These are phyloP conservation scores for Poeciliopsis infans DNA, from an alignment of 2,797 vertebrate genomes.

Conservation along the genomic window DNA sequence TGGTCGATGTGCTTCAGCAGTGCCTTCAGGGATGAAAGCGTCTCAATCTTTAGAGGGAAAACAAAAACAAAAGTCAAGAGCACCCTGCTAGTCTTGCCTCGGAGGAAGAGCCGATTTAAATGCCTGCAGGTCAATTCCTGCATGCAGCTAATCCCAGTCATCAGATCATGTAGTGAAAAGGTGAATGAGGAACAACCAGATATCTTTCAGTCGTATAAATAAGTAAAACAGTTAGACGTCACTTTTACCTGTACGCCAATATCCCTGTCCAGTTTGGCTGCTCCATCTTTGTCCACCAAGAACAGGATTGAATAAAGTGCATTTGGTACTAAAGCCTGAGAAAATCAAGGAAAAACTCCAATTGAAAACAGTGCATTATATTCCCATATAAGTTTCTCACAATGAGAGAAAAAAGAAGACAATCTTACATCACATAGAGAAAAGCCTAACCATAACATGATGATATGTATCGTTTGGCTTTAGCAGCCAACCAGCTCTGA, in stretches of 20 bases:
- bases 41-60: conserved; percentile 78
- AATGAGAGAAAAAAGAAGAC: conserved; percentile 16
- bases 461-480: conserved; percentile 53
- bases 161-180: neutral
- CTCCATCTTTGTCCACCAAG: conserved; percentile 84
- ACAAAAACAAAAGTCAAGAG: conserved; percentile 22
- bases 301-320: conserved; percentile 84
- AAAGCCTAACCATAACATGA: conserved; percentile 58
- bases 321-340: conserved; percentile 80
- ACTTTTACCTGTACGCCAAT: conserved; percentile 78
- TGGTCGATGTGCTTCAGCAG: conserved; percentile 84
- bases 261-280: conserved; percentile 81
- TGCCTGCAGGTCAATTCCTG: neutral
- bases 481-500: conserved; percentile 44
- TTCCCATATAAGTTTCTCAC: neutral
- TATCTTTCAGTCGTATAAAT: neutral
- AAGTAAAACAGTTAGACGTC: neutral
- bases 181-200: conserved; percentile 1
- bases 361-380: conserved; percentile 8
- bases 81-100: neutral
- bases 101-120: neutral
- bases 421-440: conserved; percentile 49
- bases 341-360: conserved; percentile 33
- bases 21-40: conserved; percentile 83
- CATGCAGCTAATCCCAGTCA: conserved; percentile 1